phyloP scores from a whole-genome alignment of 2,113 vertebrate genomes.

The Climacteris rufus region DNA sequence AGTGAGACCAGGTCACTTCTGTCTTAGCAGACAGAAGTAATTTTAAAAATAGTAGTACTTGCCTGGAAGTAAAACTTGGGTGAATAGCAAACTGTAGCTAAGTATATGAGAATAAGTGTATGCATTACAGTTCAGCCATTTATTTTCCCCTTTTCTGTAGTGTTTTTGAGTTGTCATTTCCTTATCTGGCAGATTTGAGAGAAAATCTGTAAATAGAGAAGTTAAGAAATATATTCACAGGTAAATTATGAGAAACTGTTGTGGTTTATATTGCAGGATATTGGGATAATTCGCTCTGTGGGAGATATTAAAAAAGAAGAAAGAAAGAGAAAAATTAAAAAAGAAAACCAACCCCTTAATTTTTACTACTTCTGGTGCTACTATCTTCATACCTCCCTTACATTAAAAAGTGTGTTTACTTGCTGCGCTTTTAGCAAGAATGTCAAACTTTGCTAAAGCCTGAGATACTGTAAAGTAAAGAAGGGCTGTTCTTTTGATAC shows the following conservation, averaged over 20 bases:
- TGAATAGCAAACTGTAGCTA: neutral
- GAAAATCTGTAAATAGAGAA: neutral
- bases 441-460: neutral
- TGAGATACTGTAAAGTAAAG: neutral
- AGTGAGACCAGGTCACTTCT: neutral
- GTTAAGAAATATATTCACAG: neutral
- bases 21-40: neutral
- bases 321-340: neutral
- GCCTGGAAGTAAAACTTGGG: slow-evolving; percentile 29
- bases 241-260: neutral
- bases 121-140: neutral
- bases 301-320: neutral
- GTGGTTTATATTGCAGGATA: neutral
- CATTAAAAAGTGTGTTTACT: neutral
- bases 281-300: neutral
- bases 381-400: neutral
- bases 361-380: neutral
- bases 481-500: neutral
- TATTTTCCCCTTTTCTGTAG: neutral
- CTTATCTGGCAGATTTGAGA: neutral
- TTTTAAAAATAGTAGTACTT: neutral
- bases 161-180: neutral
- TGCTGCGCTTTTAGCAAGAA: neutral
- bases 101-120: neutral
- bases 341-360: neutral